Evolutionary conservation across 2,113 vertebrate species (phyloP).

Genomic region (Mormyrus lacerda): DNA sequence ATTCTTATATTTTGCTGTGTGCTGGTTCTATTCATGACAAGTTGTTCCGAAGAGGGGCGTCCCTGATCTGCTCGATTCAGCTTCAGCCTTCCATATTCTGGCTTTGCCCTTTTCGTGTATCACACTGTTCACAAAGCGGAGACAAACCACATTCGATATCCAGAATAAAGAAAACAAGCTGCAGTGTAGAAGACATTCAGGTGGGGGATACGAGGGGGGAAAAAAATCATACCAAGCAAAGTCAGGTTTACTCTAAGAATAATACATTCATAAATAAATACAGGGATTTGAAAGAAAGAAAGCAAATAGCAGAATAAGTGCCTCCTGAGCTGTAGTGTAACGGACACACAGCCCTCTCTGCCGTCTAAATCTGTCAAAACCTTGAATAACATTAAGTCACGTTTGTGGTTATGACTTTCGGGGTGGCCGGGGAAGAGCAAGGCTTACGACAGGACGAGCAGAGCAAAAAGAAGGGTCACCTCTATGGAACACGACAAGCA

Average conservation of each 20-base stretch:
- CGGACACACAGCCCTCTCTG: neutral
- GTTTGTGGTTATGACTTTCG: constrained; percentile 39
- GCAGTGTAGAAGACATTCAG: constrained; percentile 40
- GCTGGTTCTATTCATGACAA: neutral
- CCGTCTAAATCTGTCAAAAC: constrained; percentile 29
- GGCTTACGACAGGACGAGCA: constrained; percentile 29
- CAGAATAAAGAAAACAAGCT: constrained; percentile 35
- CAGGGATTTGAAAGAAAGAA: constrained; percentile 35
- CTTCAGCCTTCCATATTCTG: neutral
- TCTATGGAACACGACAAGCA: constrained; percentile 35
- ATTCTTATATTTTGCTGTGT: neutral
- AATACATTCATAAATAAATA: constrained; percentile 7
- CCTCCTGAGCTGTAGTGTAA: neutral
- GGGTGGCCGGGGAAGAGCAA: constrained; percentile 38
- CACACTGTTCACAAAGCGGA: neutral
- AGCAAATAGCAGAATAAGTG: constrained; percentile 47
- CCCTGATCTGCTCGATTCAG: neutral
- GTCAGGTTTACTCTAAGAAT: neutral
- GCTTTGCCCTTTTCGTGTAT: neutral
- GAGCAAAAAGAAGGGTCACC: constrained; percentile 40
- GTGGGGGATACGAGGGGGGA: constrained; percentile 32
- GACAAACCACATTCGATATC: constrained; percentile 25
- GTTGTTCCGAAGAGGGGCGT: neutral
- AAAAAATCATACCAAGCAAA: neutral
- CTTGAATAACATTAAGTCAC: constrained; percentile 22